Evolutionary conservation across 1,140 invertebrate genomes (phyloP).

Genomic region (Ectropis grisescens): DNA sequence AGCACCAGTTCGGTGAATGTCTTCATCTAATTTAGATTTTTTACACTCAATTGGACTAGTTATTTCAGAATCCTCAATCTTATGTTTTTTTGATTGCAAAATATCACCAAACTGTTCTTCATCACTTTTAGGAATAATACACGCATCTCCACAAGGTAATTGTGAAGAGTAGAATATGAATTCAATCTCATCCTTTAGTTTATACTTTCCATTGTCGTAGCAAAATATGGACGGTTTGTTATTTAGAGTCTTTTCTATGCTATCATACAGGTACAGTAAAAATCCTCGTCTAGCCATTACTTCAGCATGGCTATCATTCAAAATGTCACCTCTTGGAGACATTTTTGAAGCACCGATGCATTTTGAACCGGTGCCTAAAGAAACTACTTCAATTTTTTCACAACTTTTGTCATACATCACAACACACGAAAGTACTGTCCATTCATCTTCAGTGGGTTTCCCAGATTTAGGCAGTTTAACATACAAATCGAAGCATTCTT

Average conservation of each 20-base stretch:
- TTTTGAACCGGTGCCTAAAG: slow-evolving; percentile 91
- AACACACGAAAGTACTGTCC: slow-evolving; percentile 87
- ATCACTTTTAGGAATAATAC: slow-evolving; percentile 80
- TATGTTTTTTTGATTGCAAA: slow-evolving; percentile 23
- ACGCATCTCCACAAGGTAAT: slow-evolving; percentile 94
- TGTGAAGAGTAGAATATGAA: slow-evolving; percentile 92
- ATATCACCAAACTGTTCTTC: slow-evolving; percentile 39
- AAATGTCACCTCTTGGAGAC: slow-evolving; percentile 75
- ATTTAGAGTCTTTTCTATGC: slow-evolving; percentile 66
- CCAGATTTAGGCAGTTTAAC: slow-evolving; percentile 81
- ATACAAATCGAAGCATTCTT: slow-evolving; percentile 36
- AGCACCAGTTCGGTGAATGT: slow-evolving; percentile 89
- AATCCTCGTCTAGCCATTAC: slow-evolving; percentile 87
- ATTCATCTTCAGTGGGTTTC: slow-evolving; percentile 85
- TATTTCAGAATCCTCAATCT: slow-evolving; percentile 11
- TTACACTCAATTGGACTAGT: slow-evolving; percentile 23
- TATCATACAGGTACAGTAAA: slow-evolving; percentile 80
- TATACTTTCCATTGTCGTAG: slow-evolving; percentile 44
- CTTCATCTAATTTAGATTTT: slow-evolving; percentile 52
- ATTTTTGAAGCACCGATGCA: slow-evolving; percentile 85
- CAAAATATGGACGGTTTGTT: slow-evolving; percentile 50
- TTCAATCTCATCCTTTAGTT: slow-evolving; percentile 72
- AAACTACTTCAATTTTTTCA: slow-evolving; percentile 74
- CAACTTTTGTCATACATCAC: slow-evolving; percentile 67
- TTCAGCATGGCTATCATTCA: slow-evolving; percentile 95